Evolutionary conservation across 2,113 vertebrate species (phyloP).

Genomic region (Trachemys scripta): DNA sequence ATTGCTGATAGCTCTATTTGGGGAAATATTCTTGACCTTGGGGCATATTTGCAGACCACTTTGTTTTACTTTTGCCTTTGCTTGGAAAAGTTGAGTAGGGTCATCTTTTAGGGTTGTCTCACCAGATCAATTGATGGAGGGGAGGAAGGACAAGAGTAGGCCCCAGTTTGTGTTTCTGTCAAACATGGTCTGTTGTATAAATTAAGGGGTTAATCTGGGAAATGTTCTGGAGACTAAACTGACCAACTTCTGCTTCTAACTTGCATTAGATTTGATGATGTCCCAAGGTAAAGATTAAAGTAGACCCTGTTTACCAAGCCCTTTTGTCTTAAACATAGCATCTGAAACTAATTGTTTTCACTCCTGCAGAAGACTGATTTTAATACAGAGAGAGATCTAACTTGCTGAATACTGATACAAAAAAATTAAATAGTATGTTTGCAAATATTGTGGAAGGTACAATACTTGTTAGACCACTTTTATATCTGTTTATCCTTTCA

Average conservation of each 20-base stretch:
- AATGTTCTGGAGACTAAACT: neutral
- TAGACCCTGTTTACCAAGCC: neutral
- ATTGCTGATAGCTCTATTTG: neutral
- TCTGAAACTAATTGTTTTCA: neutral
- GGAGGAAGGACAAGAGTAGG: neutral
- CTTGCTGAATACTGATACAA: neutral
- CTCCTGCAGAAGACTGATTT: neutral
- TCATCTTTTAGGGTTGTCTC: neutral
- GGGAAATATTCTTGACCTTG: neutral
- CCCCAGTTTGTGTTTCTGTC: neutral
- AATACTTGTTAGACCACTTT: neutral
- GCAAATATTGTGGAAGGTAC: neutral
- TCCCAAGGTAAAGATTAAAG: neutral
- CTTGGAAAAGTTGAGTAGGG: neutral
- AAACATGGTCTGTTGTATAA: neutral
- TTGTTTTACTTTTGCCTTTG: neutral
- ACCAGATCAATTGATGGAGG: neutral
- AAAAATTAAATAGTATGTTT: neutral
- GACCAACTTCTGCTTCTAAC: neutral
- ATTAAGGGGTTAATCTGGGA: neutral
- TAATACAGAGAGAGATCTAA: neutral
- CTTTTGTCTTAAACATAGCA: neutral
- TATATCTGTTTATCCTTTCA: neutral
- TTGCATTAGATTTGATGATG: neutral
- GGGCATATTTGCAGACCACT: neutral